A percentile compares a stretch with the other conserved stretches of the same genome.
Evolutionary conservation across 2,113 vertebrate species (phyloP).

Genomic region (Aegithalos caudatus): DNA sequence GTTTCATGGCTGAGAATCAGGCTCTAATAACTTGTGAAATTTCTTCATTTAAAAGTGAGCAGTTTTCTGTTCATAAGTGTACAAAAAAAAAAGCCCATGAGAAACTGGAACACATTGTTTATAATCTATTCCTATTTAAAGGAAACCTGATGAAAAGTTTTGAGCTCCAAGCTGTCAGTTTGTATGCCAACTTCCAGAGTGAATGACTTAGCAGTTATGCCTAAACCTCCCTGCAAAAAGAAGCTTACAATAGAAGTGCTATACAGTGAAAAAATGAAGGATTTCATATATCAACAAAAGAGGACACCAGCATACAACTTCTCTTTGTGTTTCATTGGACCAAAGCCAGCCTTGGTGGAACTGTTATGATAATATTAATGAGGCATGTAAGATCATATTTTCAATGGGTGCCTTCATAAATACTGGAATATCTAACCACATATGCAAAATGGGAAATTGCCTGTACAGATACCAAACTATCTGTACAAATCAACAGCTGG

Average conservation of each 20-base stretch:
- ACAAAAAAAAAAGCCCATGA: neutral
- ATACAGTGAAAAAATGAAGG: slow-evolving; percentile 27
- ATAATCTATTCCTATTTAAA: slow-evolving; percentile 18
- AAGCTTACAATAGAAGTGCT: slow-evolving; percentile 29
- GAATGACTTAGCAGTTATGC: slow-evolving; percentile 29
- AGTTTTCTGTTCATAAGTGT: neutral
- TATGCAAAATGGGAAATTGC: slow-evolving; percentile 10
- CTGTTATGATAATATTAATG: slow-evolving; percentile 54
- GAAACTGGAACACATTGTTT: neutral
- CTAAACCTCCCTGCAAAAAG: slow-evolving; percentile 3
- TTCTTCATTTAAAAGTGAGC: slow-evolving; percentile 7
- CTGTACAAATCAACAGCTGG: neutral
- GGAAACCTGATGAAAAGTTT: slow-evolving; percentile 37
- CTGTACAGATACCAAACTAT: neutral
- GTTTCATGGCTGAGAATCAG: neutral
- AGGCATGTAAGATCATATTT: slow-evolving; percentile 50
- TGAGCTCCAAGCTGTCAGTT: slow-evolving; percentile 16
- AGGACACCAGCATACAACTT: slow-evolving; percentile 42
- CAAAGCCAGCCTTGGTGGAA: neutral
- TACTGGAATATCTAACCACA: neutral
- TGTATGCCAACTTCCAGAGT: slow-evolving; percentile 11
- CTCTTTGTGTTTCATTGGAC: slow-evolving; percentile 43
- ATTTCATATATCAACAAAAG: slow-evolving; percentile 36
- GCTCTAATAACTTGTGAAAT: slow-evolving; percentile 8
- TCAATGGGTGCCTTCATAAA: slow-evolving; percentile 35